Evolutionary conservation across 2,888 invertebrate genomes (phyloP), one percentile per base, ranked within the genome.

Genomic region (Antitype chi): DNA sequence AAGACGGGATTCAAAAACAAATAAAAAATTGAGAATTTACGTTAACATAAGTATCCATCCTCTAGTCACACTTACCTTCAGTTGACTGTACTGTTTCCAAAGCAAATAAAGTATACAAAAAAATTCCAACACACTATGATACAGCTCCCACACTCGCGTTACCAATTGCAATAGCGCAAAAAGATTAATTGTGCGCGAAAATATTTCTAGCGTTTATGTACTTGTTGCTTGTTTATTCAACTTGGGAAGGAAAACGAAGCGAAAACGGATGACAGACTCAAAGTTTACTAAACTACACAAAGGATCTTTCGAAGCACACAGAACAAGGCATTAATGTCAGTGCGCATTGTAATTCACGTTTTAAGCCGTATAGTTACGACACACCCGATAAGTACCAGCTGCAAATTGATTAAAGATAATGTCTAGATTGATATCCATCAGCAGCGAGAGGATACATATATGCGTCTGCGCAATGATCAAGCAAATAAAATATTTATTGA

Each of bases 401-500:
- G 78, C 77, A 87, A 90, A 90, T 90, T 89, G 90, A 89, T 89
- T 89, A 84, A 88, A 87, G 80, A 88, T 84, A 80, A 85, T 87
- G 73, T 87, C 78, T 78, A 85, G 84, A 88, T 88, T 79, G 72
- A 84, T 79, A 86, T 82, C 81, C 76, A 84, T 88, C 79, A 84
- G 68, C 60, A 69, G 55, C 71, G 63, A 82, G 71, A 73, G 70
- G 63, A 70, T 82, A 84, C 25, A 68, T 55, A 68, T 55, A 63
- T 55, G 62, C 49, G 71, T 32, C 59, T 76, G 60, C 64, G 64
- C 63, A 83, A 77, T 85, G 64, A 70, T 64, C 68, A 76, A 55
- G 70, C 68, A 67, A 78, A 78, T 76, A 72, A 67, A 82, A 71
- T 70, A 77, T 75, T 78, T 82, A 70, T 81, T 38, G 60, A 74